Evolutionary conservation across 1,140 invertebrate species (phyloP), one percentile per base, ranked within the genome.

Genomic region (Drosophila sturtevanti): DNA sequence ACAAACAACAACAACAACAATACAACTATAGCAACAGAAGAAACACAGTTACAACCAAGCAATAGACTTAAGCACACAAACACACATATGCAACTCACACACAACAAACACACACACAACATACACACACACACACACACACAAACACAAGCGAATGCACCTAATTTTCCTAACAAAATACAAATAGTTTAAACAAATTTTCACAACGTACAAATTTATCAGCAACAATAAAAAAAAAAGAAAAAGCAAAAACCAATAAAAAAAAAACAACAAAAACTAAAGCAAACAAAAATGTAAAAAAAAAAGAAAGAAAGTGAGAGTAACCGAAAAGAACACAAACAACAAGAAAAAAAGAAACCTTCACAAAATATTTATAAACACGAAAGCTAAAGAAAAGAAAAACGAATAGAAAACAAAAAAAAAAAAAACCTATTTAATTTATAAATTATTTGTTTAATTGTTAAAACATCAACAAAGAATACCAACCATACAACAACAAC

Each of bases 151-250:
- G 11, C 27, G 44, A 31, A 21, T n/a, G 12, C 68, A 55, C 63
- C 41, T 61, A 59, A 63, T 35, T 37, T 38, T 35, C 68, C 41
- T 52, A 31, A 73, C 44, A 72, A 54, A 78, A 78, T 68, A 72
- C 84, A 85, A 84, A 67, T 85, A 86, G 71, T 86, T 81, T 86
- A 67, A 68, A 73, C 35, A 72, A 74, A 63, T 73, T 76, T 77
- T 66, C 74, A 71, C 86, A 82, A 84, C 82, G 82, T 87, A 87
- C 82, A 87, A 87, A 87, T 87, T 87, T 87, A 87, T 75, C 71
- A 76, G 58, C 63, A 68, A 77, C 77, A 62, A 77, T 65, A 62
- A 61, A 72, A 77, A 67, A 56, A 77, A 63, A 69, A 68, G 66
- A 22, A 64, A 62, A 66, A 59, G 70, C 52, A 75, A 75, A 65